Percentiles rank a stretch among this genome's conserved stretches.
phyloP scores from a whole-genome alignment of 2,113 vertebrate genomes.

The Microcebus tavaratra region DNA sequence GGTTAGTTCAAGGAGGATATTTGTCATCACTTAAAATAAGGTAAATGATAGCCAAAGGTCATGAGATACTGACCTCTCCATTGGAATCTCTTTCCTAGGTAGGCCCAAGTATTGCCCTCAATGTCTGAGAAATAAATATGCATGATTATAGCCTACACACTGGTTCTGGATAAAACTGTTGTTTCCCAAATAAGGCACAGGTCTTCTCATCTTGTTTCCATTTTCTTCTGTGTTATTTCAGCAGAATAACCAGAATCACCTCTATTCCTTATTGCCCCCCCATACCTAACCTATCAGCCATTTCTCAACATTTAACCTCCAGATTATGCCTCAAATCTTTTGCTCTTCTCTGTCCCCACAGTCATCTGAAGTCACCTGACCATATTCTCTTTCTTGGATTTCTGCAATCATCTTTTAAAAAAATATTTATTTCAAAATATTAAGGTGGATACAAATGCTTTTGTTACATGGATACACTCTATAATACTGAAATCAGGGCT shows the following conservation, averaged over 20 bases:
- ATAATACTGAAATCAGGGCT: too few relatives aligned
- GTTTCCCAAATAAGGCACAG: background rate
- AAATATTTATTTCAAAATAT: too few relatives aligned
- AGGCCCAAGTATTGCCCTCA: background rate
- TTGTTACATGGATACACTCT: too few relatives aligned
- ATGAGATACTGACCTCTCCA: accelerated
- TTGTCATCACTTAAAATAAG: background rate
- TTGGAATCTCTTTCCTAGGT: background rate
- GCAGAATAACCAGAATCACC: background rate
- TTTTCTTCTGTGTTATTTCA: background rate
- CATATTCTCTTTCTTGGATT: background rate
- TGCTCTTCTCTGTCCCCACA: background rate
- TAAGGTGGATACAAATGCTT: too few relatives aligned
- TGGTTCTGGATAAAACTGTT: background rate
- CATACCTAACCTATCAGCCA: background rate
- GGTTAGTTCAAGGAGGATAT: background rate
- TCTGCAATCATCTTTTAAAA: too few relatives aligned
- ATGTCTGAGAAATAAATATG: background rate
- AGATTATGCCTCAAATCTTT: background rate
- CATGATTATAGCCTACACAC: background rate
- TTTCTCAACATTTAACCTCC: background rate
- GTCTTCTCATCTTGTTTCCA: background rate
- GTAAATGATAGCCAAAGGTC: background rate
- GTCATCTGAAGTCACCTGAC: background rate
- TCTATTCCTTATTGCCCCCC: background rate